These are phyloP conservation scores for Colletes latitarsis DNA, from an alignment of 1,140 invertebrate genomes.

Conservation along the genomic window DNA sequence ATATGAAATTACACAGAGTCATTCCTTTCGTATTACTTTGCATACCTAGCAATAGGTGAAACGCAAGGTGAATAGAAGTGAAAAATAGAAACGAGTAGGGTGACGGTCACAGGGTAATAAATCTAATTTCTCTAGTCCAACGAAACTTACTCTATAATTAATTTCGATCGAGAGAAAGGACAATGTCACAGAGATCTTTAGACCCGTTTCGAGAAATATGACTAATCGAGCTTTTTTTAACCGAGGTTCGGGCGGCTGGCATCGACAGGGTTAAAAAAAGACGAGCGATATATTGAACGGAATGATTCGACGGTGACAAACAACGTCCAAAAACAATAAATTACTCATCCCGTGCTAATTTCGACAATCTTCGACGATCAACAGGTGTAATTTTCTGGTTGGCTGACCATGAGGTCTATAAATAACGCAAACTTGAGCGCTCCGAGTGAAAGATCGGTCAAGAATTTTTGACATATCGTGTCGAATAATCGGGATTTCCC, in stretches of 20 bases:
- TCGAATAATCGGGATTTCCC: no score
- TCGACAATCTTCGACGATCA: constrained; percentile 35
- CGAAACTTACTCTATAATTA: not conserved
- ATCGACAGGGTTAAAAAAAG: not conserved
- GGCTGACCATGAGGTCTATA: constrained; percentile 43
- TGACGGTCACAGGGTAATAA: no score
- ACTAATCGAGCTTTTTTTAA: not conserved
- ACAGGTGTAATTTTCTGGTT: constrained; percentile 52
- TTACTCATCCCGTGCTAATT: constrained; percentile 51
- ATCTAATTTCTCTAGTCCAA: no score
- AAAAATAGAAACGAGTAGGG: no score
- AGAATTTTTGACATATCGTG: constrained; percentile 5
- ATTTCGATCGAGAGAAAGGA: not conserved
- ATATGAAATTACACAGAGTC: no score
- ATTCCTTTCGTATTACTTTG: no score
- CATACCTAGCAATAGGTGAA: no score
- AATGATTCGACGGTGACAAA: constrained; percentile 15
- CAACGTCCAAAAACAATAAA: constrained; percentile 37
- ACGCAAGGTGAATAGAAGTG: no score
- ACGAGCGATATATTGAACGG: not conserved
- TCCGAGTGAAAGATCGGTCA: constrained; percentile 2
- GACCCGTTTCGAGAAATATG: no score
- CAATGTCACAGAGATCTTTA: not conserved
- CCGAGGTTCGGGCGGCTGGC: no score
- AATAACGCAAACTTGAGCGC: constrained; percentile 35